Conservation (phyloP, 2,797 vertebrate species). For the Acrocephalus scirpaceus region DNA sequence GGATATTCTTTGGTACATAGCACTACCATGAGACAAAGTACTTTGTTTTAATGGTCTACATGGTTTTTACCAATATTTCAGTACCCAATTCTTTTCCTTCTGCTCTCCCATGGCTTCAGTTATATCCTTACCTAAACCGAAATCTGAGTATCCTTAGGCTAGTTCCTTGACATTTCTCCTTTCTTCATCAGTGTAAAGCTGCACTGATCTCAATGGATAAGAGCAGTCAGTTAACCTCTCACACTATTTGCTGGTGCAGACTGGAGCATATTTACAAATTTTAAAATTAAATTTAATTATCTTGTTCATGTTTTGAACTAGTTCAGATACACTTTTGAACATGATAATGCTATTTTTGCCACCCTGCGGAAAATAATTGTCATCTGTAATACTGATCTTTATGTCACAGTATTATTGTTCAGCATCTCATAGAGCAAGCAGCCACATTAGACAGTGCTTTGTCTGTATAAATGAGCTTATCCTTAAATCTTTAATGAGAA, state of each 20-base stretch:
- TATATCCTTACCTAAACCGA: neutral
- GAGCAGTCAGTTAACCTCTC: neutral
- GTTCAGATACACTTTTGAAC: neutral
- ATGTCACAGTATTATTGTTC: slow-evolving; percentile 38
- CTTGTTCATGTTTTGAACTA: neutral
- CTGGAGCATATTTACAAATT: neutral
- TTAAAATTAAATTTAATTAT: neutral
- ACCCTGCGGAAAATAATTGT: slow-evolving; percentile 34
- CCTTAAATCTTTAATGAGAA: slow-evolving; percentile 85
- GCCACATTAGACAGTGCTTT: slow-evolving; percentile 73
- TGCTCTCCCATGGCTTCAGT: neutral
- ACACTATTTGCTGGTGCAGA: neutral
- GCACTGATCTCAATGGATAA: neutral
- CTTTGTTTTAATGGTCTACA: neutral
- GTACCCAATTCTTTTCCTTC: neutral
- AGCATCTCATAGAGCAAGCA: slow-evolving; percentile 5
- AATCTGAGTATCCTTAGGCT: neutral
- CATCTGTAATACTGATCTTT: slow-evolving; percentile 37
- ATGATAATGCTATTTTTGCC: neutral
- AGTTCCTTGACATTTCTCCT: neutral
- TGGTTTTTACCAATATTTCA: neutral
- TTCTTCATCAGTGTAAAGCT: neutral
- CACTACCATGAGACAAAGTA: neutral
- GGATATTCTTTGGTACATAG: neutral
- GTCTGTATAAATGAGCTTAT: slow-evolving; percentile 70